Evolutionary conservation across 1,140 invertebrate species (phyloP).

Genomic region (Planococcus citri): DNA sequence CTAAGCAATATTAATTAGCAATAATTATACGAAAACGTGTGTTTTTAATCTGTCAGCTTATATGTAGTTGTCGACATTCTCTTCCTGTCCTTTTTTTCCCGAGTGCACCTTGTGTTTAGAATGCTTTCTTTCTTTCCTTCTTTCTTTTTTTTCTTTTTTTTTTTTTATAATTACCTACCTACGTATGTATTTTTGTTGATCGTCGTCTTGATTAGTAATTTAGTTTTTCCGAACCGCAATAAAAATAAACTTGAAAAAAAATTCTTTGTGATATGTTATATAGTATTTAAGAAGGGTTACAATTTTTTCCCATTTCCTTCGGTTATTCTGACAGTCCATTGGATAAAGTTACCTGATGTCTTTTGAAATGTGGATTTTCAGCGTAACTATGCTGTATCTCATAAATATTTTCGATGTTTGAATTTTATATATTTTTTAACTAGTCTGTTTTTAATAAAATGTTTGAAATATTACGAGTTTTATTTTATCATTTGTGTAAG

Average conservation of each 20-base stretch:
- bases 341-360: not conserved
- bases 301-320: not conserved
- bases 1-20: not conserved
- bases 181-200: not conserved
- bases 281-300: not conserved
- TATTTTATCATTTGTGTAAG: too few relatives aligned
- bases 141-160: too few relatives aligned
- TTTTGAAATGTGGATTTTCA: too few relatives aligned
- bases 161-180: too few relatives aligned
- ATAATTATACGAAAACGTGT: not conserved
- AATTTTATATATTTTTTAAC: not conserved
- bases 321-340: not conserved
- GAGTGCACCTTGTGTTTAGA: not conserved
- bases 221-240: not conserved
- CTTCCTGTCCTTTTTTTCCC: not conserved
- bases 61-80: not conserved
- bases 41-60: not conserved
- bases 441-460: slow-evolving; percentile 8
- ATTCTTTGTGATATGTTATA: not conserved
- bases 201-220: not conserved
- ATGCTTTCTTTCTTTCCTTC: not conserved
- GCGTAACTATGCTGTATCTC: too few relatives aligned
- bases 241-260: too few relatives aligned
- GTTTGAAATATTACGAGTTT: not conserved
- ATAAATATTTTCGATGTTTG: slow-evolving; percentile 8